Conservation (phyloP, 2,113 vertebrate species). For the Cyrtonyx montezumae region DNA sequence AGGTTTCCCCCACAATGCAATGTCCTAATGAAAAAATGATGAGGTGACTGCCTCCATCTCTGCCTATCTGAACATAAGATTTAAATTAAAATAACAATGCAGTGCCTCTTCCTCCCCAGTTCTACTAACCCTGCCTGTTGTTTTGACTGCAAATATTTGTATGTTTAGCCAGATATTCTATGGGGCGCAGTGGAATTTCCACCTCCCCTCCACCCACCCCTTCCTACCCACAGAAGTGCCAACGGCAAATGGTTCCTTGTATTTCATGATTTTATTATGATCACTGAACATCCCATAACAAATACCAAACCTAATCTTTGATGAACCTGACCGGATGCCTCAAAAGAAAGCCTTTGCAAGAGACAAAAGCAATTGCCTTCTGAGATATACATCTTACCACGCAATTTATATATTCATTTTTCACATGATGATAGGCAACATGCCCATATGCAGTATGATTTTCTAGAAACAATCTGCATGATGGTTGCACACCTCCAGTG, state of each 20-base stretch:
- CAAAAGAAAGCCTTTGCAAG: neutral
- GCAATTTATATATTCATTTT: neutral
- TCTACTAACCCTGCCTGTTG: neutral
- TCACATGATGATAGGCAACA: neutral
- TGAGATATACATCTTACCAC: constrained; percentile 14
- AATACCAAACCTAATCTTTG: neutral
- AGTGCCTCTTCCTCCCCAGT: neutral
- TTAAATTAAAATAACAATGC: neutral
- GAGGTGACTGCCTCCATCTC: neutral
- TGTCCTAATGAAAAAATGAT: neutral
- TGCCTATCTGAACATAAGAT: neutral
- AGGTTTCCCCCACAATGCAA: neutral
- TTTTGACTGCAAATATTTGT: neutral
- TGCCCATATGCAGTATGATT: neutral
- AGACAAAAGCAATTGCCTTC: neutral
- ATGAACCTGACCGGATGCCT: neutral
- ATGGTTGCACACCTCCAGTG: neutral
- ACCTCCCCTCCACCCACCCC: neutral
- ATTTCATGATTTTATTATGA: neutral
- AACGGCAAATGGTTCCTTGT: neutral
- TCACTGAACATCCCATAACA: neutral
- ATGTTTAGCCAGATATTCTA: neutral
- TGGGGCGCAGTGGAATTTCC: accelerated
- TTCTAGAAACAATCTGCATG: constrained; percentile 3
- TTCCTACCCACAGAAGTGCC: neutral